These are phyloP conservation scores for Eupeodes luniger DNA, from an alignment of 2,888 invertebrate species.

Conservation along the genomic window DNA sequence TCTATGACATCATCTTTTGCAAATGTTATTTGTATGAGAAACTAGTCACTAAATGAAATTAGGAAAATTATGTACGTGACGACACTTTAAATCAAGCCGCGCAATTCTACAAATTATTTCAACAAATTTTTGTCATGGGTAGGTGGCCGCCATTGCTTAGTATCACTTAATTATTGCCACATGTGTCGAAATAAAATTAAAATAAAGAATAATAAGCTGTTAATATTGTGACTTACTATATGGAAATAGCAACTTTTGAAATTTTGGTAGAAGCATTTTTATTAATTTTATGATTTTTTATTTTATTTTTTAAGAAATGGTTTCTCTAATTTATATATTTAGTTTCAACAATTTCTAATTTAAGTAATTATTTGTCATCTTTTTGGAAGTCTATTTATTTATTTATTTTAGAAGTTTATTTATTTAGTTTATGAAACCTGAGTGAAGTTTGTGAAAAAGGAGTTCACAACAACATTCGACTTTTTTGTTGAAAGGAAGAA, in stretches of 20 bases:
- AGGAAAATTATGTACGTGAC: conserved; percentile 45
- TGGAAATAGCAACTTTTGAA: neutral
- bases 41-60: conserved; percentile 6
- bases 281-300: neutral
- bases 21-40: conserved; percentile 30
- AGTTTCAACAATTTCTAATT: too few species aligned
- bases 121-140: conserved; percentile 24
- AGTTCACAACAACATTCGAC: too few species aligned
- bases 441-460: too few species aligned
- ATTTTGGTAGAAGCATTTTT: neutral
- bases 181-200: conserved; percentile 9
- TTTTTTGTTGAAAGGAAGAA: too few species aligned
- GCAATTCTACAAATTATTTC: conserved; percentile 3
- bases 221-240: neutral
- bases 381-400: too few species aligned
- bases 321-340: too few species aligned
- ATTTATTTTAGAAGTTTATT: too few species aligned
- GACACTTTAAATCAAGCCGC: conserved; percentile 17
- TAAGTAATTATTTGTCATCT: too few species aligned
- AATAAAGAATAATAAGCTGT: neutral
- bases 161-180: conserved; percentile 5
- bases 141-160: neutral
- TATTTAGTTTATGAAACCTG: too few species aligned
- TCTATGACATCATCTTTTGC: conserved; percentile 53
- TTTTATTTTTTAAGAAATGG: too few species aligned